Evolutionary conservation across 2,113 vertebrate genomes (phyloP), one percentile per base, ranked within the genome.

Genomic region (Pseudonaja textilis): DNA sequence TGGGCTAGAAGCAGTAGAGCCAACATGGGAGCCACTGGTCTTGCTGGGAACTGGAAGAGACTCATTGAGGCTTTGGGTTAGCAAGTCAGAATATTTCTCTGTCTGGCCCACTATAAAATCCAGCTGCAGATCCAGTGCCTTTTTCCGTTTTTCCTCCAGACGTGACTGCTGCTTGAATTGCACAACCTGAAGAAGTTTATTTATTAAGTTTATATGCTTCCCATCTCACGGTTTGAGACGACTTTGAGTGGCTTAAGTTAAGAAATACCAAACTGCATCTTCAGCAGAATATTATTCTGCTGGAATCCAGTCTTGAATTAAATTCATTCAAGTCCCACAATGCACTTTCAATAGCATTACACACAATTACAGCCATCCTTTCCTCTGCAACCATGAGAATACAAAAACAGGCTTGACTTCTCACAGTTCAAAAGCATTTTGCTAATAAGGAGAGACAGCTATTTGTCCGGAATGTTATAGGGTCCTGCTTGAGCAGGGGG

Each of bases 71-170:
- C 99, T 99, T 95, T 99, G 98, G 96, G 98, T 99, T 59, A 99
- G 98, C 69, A 99, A 98, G 96, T 99, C 98, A 0, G 99, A 99
- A 92, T 99, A 99, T 93, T 99, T 99, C 96, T 99, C 99, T 0
- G 99, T 99, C 95, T 99, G 99, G 47, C 99, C 99, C 42, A 99
- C 99, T 14, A 99, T 99, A 95, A 99, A 99, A 92, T 99, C 98
- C 89, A 99, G 94, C 96, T 99, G 99, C 56, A 99, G 97, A 93
- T 99, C 99, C 95, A 99, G 93, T 57, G 99, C 99, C 91, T 99
- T 99, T 96, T 99, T 99, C 90, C 99, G 97, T 93, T 99, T 99
- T 90, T 99, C 99, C 94, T 99, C 99, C 94, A 99, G 97, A 2
- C 99, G 97, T 1, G 99, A 99, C 97, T 99, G 99, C 94, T 99